phyloP scores from a whole-genome alignment of 1,140 invertebrate species.

The Gryon sp. region DNA sequence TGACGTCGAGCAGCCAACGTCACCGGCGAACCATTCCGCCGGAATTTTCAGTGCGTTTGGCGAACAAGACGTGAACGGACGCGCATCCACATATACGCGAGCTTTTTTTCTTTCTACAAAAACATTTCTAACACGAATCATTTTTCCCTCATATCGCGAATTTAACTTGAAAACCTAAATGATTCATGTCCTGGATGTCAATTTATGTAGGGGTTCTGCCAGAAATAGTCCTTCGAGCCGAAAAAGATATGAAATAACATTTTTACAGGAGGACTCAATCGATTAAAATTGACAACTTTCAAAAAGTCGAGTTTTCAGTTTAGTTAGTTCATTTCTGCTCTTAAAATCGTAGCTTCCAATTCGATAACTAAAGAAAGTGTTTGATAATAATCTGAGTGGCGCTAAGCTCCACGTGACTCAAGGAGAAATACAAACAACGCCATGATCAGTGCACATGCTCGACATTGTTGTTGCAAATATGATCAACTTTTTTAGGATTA shows the following conservation, averaged over 20 bases:
- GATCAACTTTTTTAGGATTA: constrained; percentile 22
- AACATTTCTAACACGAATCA: constrained; percentile 33
- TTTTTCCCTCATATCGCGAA: not conserved
- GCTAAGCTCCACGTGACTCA: constrained; percentile 67
- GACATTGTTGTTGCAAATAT: not conserved
- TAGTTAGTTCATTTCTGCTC: not conserved
- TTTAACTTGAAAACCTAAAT: not conserved
- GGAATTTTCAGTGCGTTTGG: constrained; percentile 78
- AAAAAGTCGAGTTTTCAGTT: not conserved
- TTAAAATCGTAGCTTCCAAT: not conserved
- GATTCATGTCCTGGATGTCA: constrained; percentile 3
- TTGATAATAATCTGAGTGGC: constrained; percentile 33
- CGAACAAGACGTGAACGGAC: constrained; percentile 79
- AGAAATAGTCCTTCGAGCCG: not conserved
- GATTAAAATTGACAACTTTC: not conserved
- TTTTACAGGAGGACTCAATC: constrained; percentile 16
- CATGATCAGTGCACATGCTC: constrained; percentile 35
- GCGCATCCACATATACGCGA: constrained; percentile 52
- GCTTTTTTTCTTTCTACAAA: constrained; percentile 54
- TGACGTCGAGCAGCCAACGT: constrained; percentile 71
- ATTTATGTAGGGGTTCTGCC: constrained; percentile 20
- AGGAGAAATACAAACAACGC: constrained; percentile 50
- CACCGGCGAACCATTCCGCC: constrained; percentile 74
- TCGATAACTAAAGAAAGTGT: not conserved
- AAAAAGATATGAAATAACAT: constrained; percentile 8